Evolutionary conservation across 2,888 invertebrate species (phyloP).

Genomic region (Bruchidius siliquastri): DNA sequence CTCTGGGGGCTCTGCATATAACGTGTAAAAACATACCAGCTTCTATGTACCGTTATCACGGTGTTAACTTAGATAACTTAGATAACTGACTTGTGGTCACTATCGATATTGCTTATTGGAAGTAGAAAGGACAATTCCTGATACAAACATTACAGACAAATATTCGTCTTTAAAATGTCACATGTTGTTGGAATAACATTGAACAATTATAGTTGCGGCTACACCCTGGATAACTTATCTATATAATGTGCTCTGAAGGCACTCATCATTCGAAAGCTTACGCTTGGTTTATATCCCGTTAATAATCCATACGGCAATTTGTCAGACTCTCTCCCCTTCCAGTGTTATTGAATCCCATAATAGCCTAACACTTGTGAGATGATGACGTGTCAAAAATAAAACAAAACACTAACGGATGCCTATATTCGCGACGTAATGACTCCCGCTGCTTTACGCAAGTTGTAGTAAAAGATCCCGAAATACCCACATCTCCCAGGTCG

Average conservation of each 20-base stretch:
- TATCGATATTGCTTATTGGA: no score
- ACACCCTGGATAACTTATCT: not conserved
- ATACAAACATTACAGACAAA: no score
- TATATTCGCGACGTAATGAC: constrained; percentile 25
- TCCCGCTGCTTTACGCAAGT: constrained; percentile 31
- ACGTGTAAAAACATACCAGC: no score
- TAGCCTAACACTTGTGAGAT: not conserved
- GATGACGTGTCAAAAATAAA: constrained; percentile 17
- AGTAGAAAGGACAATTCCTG: no score
- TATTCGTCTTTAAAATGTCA: no score
- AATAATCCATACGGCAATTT: not conserved
- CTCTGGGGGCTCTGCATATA: no score
- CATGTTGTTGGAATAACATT: no score
- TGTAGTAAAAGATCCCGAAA: constrained; percentile 33
- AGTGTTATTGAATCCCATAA: not conserved
- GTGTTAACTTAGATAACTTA: no score
- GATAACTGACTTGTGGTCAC: no score
- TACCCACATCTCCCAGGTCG: constrained; percentile 36
- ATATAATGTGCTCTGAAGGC: not conserved
- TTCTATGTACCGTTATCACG: no score
- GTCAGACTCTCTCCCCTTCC: not conserved
- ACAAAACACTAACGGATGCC: constrained; percentile 17
- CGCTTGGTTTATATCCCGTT: not conserved
- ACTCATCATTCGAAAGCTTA: not conserved
- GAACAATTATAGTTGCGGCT: no score